Percentiles rank a stretch among this genome's conserved stretches.
phyloP scores from a whole-genome alignment of 1,140 invertebrate species.

The Archivesica marissinica region DNA sequence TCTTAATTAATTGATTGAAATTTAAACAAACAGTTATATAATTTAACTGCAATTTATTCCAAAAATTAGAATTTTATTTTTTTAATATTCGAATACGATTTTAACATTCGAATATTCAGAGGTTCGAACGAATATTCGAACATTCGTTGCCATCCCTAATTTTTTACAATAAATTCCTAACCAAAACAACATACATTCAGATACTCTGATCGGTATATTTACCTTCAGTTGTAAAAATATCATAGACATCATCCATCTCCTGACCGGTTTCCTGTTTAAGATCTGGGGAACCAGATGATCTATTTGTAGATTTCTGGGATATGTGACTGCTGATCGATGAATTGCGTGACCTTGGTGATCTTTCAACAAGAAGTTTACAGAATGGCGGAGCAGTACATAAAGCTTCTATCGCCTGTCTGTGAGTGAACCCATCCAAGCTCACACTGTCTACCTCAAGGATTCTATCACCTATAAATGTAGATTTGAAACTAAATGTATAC shows the following conservation, averaged over 20 bases:
- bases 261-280: slow-evolving; percentile 1
- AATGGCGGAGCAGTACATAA: slow-evolving; percentile 57
- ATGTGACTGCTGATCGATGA: neutral
- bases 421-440: slow-evolving; percentile 37
- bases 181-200: too few species aligned
- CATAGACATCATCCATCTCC: slow-evolving; percentile 30
- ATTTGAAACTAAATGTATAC: neutral
- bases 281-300: neutral
- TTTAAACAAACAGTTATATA: too few species aligned
- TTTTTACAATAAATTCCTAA: too few species aligned
- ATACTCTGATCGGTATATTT: too few species aligned
- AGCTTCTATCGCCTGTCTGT: slow-evolving; percentile 51
- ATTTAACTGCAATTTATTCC: too few species aligned
- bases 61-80: too few species aligned
- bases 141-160: too few species aligned
- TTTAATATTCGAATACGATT: too few species aligned
- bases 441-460: slow-evolving; percentile 51
- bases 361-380: slow-evolving; percentile 36
- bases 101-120: too few species aligned
- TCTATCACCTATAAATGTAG: slow-evolving; percentile 35
- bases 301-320: neutral
- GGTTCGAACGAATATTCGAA: too few species aligned
- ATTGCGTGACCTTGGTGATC: slow-evolving; percentile 4
- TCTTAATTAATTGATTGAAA: too few species aligned
- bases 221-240: slow-evolving; percentile 47